phyloP scores from a whole-genome alignment of 1,140 invertebrate species.

The Drosophila takahashii region DNA sequence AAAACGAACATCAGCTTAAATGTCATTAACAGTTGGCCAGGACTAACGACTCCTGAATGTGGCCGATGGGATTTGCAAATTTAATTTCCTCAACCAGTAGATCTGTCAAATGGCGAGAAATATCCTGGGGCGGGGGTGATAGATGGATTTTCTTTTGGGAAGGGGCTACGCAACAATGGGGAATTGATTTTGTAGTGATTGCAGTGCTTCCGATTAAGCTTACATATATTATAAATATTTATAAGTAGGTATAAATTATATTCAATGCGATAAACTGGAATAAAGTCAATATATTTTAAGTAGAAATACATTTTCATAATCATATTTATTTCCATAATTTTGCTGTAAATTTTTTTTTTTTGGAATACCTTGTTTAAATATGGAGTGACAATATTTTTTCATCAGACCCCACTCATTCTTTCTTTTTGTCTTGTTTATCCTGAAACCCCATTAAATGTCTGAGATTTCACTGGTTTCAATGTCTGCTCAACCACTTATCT shows the following conservation, averaged over 20 bases:
- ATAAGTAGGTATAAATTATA: neutral
- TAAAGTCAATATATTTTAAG: neutral
- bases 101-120: constrained; percentile 45
- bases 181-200: constrained; percentile 27
- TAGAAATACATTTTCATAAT: too few relatives aligned
- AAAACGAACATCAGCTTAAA: constrained; percentile 49
- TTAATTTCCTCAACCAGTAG: constrained; percentile 59
- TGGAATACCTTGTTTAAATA: neutral
- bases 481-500: constrained; percentile 8
- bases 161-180: neutral
- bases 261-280: neutral
- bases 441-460: neutral
- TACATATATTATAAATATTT: constrained; percentile 5
- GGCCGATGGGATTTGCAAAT: constrained; percentile 51
- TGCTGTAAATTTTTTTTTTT: too few relatives aligned
- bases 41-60: constrained; percentile 40
- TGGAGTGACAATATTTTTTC: neutral
- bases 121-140: constrained; percentile 15
- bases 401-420: neutral
- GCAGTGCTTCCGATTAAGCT: neutral
- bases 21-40: constrained; percentile 66
- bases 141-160: constrained; percentile 18
- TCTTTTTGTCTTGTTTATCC: too few relatives aligned
- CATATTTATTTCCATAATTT: too few relatives aligned
- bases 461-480: constrained; percentile 8